Base-by-base conservation (phyloP, 1,140 invertebrate genomes). In the Euura saliciscinereae region DNA sequence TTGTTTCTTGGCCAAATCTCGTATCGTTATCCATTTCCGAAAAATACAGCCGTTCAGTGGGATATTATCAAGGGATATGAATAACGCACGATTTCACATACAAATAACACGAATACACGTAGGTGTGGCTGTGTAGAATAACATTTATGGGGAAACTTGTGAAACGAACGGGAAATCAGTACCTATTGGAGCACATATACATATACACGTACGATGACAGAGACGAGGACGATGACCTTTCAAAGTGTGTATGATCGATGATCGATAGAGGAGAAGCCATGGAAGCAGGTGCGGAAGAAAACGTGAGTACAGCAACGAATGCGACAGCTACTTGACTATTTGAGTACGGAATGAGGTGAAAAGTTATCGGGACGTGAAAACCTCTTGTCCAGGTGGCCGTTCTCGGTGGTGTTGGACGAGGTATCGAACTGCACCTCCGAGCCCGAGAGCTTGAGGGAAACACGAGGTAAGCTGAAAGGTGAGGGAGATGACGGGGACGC, bases 381-480 rank as follows among this genome's bases (percentile, higher is more conserved):
- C 13, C 13, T 59, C 3, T 59, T 59, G 51, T 59, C 51, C 10
- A 59, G 51, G 5, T n/a, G 10, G 13, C 8, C 51, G 13, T n/a
- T n/a, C 51, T 59, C 51, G 13, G 13, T 4, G 3, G 8, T n/a
- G 13, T 8, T 11, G 3, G 13, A 59, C 13, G 51, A 59, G 13
- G 51, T 59, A 59, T 8, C 51, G 13, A 28, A 28, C 28, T 59
- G 8, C 51, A 3, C 51, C 13, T 87, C 85, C 0, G 82, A 85
- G 71, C 80, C 78, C 69, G 71, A 74, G 68, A 79, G 71, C 71
- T 79, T 82, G 70, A 87, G 76, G 44, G 82, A 82, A 46, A 84
- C 86, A 69, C 86, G 80, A 10, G 86, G 86, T 71, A 87, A 82
- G 64, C 81, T 85, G 59, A 87, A 86, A 5, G 83, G 78, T 68